phyloP scores from a whole-genome alignment of 2,888 invertebrate species.

The Callimorpha dominula region DNA sequence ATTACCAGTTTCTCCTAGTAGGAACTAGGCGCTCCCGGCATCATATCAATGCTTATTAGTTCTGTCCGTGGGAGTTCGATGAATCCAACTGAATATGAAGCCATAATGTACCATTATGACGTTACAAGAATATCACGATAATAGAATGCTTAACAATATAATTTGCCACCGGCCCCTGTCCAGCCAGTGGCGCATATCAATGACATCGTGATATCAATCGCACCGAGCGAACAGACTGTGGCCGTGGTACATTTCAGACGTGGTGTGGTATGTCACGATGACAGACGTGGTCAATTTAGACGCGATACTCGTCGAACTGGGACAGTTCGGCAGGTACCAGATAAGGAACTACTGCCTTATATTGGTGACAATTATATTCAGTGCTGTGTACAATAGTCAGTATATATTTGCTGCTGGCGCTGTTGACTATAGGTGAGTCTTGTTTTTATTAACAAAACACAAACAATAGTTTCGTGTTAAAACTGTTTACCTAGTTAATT shows the following conservation, averaged over 20 bases:
- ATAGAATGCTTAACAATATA: conserved; percentile 12
- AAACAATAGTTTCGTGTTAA: background rate
- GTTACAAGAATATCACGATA: background rate
- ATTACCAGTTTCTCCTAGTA: background rate
- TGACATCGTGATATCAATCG: background rate
- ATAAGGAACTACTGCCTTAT: conserved; percentile 24
- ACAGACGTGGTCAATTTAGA: conserved; percentile 57
- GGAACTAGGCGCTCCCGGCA: background rate
- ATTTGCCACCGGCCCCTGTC: conserved; percentile 6
- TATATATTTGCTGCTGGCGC: conserved; percentile 21
- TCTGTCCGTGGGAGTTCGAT: background rate
- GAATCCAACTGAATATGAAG: background rate
- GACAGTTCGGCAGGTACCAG: conserved; percentile 26
- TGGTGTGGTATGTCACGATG: conserved; percentile 19
- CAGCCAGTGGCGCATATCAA: conserved; percentile 2
- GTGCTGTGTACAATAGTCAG: conserved; percentile 22
- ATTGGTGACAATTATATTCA: conserved; percentile 17
- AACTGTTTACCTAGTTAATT: background rate
- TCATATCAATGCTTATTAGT: background rate
- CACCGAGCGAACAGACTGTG: conserved; percentile 11
- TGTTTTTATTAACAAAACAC: background rate
- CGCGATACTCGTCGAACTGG: conserved; percentile 49
- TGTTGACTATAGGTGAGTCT: conserved; percentile 16
- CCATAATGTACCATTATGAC: background rate
- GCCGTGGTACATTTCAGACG: conserved; percentile 8